Conservation (phyloP, 2,797 vertebrate species). For the Pyrrhura leucotis region DNA sequence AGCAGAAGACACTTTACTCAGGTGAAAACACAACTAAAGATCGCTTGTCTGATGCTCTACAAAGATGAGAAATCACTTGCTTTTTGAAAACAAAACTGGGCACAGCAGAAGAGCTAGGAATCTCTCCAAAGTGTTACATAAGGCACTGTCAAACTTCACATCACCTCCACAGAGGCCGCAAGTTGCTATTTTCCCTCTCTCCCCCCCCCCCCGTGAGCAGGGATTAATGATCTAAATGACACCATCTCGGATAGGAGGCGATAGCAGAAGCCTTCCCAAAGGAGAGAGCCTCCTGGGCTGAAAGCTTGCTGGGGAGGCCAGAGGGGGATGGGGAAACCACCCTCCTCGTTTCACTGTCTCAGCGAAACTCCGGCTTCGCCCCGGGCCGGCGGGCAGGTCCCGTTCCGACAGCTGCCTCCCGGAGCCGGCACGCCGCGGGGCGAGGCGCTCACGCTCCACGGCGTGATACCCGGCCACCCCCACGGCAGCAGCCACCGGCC, state of each 20-base stretch:
- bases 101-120: background rate
- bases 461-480: background rate
- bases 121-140: slow-evolving; percentile 65
- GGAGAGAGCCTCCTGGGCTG: background rate
- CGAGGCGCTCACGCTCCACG: background rate
- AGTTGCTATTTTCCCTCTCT: slow-evolving; percentile 9
- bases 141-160: slow-evolving; percentile 71
- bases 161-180: slow-evolving; percentile 68
- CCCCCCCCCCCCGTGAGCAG: background rate
- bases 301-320: background rate
- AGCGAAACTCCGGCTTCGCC: slow-evolving; percentile 20
- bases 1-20: background rate
- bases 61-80: background rate
- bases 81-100: background rate
- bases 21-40: background rate
- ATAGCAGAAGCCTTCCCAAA: slow-evolving; percentile 26
- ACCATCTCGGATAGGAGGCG: background rate
- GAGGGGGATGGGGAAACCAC: background rate
- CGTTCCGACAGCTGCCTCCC: background rate
- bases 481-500: background rate
- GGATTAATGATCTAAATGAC: slow-evolving; percentile 55
- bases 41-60: background rate
- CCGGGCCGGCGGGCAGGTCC: background rate
- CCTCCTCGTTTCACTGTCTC: background rate
- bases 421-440: background rate